Evolutionary conservation across 2,888 invertebrate genomes (phyloP).

Genomic region (Sarcophaga rosellei): DNA sequence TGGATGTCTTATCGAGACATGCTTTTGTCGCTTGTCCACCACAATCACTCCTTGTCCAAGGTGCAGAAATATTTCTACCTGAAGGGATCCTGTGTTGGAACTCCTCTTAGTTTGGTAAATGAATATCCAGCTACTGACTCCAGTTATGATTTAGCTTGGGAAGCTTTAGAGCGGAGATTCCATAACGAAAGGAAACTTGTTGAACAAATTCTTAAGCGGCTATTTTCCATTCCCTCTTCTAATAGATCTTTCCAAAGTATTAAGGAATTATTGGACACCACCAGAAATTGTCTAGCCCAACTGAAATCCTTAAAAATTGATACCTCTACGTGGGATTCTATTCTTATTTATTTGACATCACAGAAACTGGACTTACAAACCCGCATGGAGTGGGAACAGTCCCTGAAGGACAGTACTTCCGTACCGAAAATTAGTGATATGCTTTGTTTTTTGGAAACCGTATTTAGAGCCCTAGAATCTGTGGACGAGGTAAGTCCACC

Average conservation of each 20-base stretch:
- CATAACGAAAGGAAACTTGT: conserved; percentile 47
- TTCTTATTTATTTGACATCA: conserved; percentile 44
- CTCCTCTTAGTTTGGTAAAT: conserved; percentile 40
- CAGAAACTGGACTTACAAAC: conserved; percentile 50
- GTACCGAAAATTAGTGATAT: neutral
- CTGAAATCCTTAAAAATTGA: conserved; percentile 39
- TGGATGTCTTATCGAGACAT: conserved; percentile 57
- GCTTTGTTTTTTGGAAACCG: conserved; percentile 43
- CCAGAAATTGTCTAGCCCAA: conserved; percentile 45
- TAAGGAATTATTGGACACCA: conserved; percentile 32
- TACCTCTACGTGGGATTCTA: conserved; percentile 44
- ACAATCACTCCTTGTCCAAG: conserved; percentile 38
- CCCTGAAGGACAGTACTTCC: conserved; percentile 7
- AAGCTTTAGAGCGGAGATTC: conserved; percentile 47
- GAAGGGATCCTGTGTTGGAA: conserved; percentile 51
- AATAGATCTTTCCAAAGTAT: conserved; percentile 23
- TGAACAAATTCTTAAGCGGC: neutral
- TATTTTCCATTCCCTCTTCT: conserved; percentile 38
- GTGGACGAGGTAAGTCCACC: conserved; percentile 1
- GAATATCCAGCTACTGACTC: conserved; percentile 55
- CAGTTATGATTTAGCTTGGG: conserved; percentile 46
- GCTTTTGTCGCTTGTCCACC: conserved; percentile 51
- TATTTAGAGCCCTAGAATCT: conserved; percentile 43
- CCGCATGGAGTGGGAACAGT: conserved; percentile 56
- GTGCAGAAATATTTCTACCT: conserved; percentile 62